Conservation (phyloP, 2,888 invertebrate species). For the Leucoma salicis region DNA sequence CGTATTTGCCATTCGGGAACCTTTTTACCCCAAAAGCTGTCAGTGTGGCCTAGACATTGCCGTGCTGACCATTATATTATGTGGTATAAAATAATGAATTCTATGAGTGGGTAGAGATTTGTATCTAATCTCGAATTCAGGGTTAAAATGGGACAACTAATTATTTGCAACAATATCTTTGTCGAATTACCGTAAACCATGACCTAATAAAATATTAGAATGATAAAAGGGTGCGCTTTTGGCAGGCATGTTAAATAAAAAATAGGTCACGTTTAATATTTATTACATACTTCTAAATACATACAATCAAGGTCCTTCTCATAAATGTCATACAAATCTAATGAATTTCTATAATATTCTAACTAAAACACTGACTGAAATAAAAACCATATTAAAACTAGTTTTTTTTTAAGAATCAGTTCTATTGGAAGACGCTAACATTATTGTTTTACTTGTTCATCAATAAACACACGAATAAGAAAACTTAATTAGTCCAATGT, state of each 20-base stretch:
- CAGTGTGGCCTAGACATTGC: too few species aligned
- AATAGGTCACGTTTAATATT: conserved; percentile 61
- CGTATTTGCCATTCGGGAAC: too few species aligned
- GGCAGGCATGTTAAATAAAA: conserved; percentile 30
- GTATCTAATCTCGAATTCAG: too few species aligned
- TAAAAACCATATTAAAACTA: conserved; percentile 58
- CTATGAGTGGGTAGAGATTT: too few species aligned
- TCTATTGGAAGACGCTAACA: conserved; percentile 74
- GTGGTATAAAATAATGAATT: too few species aligned
- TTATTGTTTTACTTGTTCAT: conserved; percentile 36
- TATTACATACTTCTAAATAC: conserved; percentile 74
- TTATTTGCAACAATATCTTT: too few species aligned
- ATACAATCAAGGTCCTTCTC: conserved; percentile 73
- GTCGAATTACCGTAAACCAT: too few species aligned
- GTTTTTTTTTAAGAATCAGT: conserved; percentile 48
- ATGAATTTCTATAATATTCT: conserved; percentile 47
- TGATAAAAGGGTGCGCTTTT: not conserved
- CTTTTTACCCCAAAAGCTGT: too few species aligned
- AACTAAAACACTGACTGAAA: conserved; percentile 66
- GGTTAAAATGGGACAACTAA: too few species aligned
- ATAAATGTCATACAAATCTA: conserved; percentile 70
- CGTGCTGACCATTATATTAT: too few species aligned
- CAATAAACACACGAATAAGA: conserved; percentile 38
- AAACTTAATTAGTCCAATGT: conserved; percentile 38
- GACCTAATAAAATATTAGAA: not conserved